These are phyloP conservation scores for Microhierax caerulescens DNA, from an alignment of 2,797 vertebrate species.

Conservation along the genomic window DNA sequence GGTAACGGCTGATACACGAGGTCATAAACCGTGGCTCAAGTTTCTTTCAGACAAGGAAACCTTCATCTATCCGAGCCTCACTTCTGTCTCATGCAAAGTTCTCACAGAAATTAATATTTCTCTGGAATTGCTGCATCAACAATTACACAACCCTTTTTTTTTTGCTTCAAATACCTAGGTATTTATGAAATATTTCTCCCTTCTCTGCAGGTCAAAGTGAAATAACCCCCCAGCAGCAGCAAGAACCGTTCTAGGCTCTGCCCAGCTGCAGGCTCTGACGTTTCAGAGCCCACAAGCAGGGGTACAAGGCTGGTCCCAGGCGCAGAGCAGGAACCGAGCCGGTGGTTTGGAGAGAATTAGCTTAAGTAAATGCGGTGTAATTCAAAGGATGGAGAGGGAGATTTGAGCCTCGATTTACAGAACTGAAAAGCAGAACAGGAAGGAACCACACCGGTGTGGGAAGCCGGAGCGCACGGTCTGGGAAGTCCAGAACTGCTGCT, in stretches of 20 bases:
- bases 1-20: not conserved
- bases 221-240: not conserved
- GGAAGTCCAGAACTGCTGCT: not conserved
- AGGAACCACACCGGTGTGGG: not conserved
- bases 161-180: not conserved
- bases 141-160: not conserved
- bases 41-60: not conserved
- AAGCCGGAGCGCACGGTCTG: not conserved
- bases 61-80: not conserved
- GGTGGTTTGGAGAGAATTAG: not conserved
- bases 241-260: not conserved
- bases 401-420: not conserved
- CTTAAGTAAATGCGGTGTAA: not conserved
- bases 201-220: not conserved
- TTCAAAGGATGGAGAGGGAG: not conserved
- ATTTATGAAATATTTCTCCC: not conserved
- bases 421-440: not conserved
- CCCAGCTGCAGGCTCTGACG: not conserved
- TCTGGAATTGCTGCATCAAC: not conserved
- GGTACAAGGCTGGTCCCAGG: not conserved
- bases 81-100: not conserved
- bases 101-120: not conserved
- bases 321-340: not conserved
- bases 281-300: fast-evolving
- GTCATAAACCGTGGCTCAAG: not conserved